Conservation (phyloP, 1,140 invertebrate genomes). For the Calycopis cecrops region DNA sequence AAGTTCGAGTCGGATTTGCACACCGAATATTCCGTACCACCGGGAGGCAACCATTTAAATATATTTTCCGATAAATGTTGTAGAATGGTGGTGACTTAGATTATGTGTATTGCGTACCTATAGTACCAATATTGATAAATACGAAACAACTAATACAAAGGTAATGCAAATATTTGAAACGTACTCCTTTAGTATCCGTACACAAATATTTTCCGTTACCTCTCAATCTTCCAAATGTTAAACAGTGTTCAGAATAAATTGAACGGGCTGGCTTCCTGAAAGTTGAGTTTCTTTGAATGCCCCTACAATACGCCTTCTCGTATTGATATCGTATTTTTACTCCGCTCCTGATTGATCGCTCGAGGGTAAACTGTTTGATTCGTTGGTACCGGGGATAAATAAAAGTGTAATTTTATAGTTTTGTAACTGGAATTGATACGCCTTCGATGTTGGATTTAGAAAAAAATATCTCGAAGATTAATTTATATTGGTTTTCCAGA, state of each 20-base stretch:
- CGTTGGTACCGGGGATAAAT: slow-evolving; percentile 17
- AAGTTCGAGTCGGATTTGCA: too few relatives aligned
- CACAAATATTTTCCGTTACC: slow-evolving; percentile 12
- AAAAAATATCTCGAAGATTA: too few relatives aligned
- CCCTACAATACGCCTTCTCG: slow-evolving; percentile 19
- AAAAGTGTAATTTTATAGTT: slow-evolving; percentile 28
- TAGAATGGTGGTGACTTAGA: too few relatives aligned
- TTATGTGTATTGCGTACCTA: too few relatives aligned
- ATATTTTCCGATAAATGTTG: too few relatives aligned
- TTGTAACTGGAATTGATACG: slow-evolving; percentile 20
- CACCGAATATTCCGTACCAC: too few relatives aligned
- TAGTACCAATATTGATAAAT: too few relatives aligned
- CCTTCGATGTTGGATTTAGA: background rate
- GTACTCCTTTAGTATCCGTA: slow-evolving; percentile 4
- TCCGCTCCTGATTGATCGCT: slow-evolving; percentile 31
- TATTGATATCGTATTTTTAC: slow-evolving; percentile 28
- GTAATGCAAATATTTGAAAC: slow-evolving; percentile 4
- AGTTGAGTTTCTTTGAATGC: slow-evolving; percentile 18
- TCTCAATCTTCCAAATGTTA: slow-evolving; percentile 11
- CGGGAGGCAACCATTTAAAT: too few relatives aligned
- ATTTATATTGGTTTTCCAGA: too few relatives aligned
- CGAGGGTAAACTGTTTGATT: slow-evolving; percentile 23
- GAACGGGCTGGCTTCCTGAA: slow-evolving; percentile 16
- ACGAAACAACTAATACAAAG: background rate
- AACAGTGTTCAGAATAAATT: slow-evolving; percentile 13